Evolutionary conservation across 2,888 invertebrate genomes (phyloP).

Genomic region (Mesodorylaimus sp.): DNA sequence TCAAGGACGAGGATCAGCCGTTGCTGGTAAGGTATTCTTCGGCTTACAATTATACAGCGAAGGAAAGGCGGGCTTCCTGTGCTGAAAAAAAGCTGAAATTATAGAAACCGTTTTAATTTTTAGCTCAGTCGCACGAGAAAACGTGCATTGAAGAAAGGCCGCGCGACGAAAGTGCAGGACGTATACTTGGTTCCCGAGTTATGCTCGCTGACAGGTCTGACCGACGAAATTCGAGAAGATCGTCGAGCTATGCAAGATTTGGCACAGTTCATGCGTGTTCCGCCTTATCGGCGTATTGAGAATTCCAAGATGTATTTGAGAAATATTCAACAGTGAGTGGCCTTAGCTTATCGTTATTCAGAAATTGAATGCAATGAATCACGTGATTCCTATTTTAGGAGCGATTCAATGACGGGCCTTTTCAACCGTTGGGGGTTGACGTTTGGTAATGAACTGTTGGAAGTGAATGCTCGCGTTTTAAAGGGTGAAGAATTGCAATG

Average conservation of each 20-base stretch:
- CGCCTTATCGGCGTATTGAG: slow-evolving; percentile 52
- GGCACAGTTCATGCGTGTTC: slow-evolving; percentile 53
- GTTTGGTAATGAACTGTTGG: slow-evolving; percentile 22
- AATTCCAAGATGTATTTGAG: slow-evolving; percentile 45
- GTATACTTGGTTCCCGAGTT: slow-evolving; percentile 64
- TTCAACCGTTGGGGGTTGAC: slow-evolving; percentile 61
- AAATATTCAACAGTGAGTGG: slow-evolving; percentile 13
- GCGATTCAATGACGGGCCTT: slow-evolving; percentile 46
- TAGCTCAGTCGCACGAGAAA: not conserved
- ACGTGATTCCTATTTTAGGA: slow-evolving; percentile 13
- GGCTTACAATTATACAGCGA: no score
- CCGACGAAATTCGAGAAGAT: slow-evolving; percentile 61
- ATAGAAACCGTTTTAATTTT: no score
- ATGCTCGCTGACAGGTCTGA: slow-evolving; percentile 66
- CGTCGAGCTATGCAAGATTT: slow-evolving; percentile 53
- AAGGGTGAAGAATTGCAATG: slow-evolving; percentile 47
- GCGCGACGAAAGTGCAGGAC: slow-evolving; percentile 15
- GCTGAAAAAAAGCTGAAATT: no score
- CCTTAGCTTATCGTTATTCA: not conserved
- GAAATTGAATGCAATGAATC: not conserved
- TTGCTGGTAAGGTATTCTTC: slow-evolving; percentile 26
- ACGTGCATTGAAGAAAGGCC: not conserved
- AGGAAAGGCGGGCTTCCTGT: no score
- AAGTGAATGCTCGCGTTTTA: slow-evolving; percentile 22
- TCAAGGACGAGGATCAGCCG: slow-evolving; percentile 45